Evolutionary conservation across 2,797 vertebrate genomes (phyloP).

Genomic region (Diplodus sargus): DNA sequence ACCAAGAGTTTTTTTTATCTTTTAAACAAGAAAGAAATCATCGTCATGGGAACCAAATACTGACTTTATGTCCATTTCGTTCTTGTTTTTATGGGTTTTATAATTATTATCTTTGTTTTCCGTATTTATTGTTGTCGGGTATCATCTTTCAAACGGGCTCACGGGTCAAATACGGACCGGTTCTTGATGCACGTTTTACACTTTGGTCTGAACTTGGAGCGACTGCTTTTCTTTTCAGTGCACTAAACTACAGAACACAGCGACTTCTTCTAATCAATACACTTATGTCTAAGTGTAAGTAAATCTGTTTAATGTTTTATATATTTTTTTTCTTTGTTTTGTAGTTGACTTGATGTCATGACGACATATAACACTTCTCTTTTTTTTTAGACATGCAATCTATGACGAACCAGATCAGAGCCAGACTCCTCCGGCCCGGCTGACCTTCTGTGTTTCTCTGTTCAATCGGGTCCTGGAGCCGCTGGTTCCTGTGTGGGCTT

Average conservation of each 20-base stretch:
- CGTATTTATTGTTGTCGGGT: not conserved
- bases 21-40: constrained; percentile 1
- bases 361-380: too few relatives aligned
- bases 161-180: too few relatives aligned
- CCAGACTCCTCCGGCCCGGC: constrained; percentile 20
- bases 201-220: too few relatives aligned
- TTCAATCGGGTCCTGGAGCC: constrained; percentile 57
- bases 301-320: too few relatives aligned
- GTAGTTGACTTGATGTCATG: too few relatives aligned
- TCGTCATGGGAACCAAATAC: not conserved
- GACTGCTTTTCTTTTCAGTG: too few relatives aligned
- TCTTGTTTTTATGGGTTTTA: not conserved
- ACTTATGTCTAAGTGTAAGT: too few relatives aligned
- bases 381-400: not conserved
- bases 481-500: constrained; percentile 68
- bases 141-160: too few relatives aligned
- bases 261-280: too few relatives aligned
- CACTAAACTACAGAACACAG: too few relatives aligned
- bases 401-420: constrained; percentile 29
- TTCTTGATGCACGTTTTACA: too few relatives aligned
- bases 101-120: not conserved
- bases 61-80: not conserved
- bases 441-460: constrained; percentile 63
- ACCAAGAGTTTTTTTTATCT: not conserved
- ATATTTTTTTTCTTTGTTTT: too few relatives aligned